These are phyloP conservation scores for Brachionus asplanchnoidis DNA, from an alignment of 1,140 invertebrate genomes.

Conservation along the genomic window DNA sequence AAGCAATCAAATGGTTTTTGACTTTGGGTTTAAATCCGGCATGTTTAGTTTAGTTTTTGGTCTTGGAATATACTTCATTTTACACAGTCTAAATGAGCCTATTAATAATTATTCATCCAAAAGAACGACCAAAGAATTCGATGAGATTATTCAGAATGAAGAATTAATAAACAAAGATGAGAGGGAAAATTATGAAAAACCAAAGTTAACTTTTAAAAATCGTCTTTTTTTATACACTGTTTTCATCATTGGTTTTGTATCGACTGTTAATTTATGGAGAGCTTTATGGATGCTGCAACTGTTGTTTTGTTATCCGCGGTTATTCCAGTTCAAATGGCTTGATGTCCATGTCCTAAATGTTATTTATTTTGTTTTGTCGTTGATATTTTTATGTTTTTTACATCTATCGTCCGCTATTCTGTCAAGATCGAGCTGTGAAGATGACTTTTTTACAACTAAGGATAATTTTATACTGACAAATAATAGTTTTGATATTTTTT, in stretches of 20 bases:
- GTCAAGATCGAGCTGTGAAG: slow-evolving; percentile 21
- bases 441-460: slow-evolving; percentile 32
- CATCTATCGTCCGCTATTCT: slow-evolving; percentile 12
- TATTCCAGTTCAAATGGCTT: not conserved
- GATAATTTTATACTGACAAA: slow-evolving; percentile 10
- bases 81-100: not conserved
- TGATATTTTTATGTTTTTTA: not conserved
- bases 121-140: not conserved
- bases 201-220: not conserved
- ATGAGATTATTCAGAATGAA: not conserved
- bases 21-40: not conserved
- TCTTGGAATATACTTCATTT: not conserved
- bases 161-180: not conserved
- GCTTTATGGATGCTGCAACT: slow-evolving; percentile 36
- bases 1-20: not conserved
- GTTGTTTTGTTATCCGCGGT: not conserved
- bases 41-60: not conserved
- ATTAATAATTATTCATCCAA: slow-evolving; percentile 2
- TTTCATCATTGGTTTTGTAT: not conserved
- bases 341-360: not conserved
- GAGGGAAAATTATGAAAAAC: slow-evolving; percentile 17
- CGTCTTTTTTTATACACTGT: slow-evolving; percentile 13
- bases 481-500: slow-evolving; percentile 2
- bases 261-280: slow-evolving; percentile 24
- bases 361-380: not conserved